These are phyloP conservation scores for Frankliniella fusca DNA, from an alignment of 2,888 invertebrate genomes.

Conservation along the genomic window DNA sequence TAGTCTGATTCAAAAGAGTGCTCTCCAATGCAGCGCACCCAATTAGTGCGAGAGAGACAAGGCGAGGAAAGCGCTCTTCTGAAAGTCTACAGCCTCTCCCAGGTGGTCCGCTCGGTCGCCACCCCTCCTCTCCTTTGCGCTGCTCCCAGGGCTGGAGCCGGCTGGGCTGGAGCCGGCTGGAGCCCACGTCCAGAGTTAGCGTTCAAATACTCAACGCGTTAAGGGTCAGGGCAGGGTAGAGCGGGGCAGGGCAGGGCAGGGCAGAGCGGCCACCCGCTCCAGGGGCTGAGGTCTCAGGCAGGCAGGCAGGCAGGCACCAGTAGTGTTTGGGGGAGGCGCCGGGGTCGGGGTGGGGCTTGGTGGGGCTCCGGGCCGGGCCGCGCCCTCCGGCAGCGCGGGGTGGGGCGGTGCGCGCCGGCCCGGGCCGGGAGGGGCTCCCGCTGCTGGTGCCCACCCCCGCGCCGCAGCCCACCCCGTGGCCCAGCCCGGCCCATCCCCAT, in stretches of 20 bases:
- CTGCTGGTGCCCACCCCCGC: background rate
- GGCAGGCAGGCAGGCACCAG: background rate
- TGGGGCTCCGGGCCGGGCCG: background rate
- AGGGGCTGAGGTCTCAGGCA: background rate
- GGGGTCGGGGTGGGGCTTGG: background rate
- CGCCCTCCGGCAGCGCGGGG: background rate
- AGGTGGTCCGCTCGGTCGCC: no score
- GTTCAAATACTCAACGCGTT: no score
- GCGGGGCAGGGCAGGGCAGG: slow-evolving; percentile 23
- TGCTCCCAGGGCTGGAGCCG: background rate
- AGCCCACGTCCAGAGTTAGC: no score
- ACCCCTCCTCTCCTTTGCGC: background rate
- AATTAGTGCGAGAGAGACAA: no score
- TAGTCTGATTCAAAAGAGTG: no score
- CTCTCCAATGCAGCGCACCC: no score
- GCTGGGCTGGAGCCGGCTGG: background rate
- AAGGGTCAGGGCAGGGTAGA: background rate
- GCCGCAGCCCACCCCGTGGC: background rate
- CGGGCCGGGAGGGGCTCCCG: background rate
- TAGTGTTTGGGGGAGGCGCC: background rate
- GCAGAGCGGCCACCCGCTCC: background rate
- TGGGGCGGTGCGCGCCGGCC: background rate
- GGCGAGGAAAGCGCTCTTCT: no score
- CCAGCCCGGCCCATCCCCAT: background rate
- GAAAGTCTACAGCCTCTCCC: no score